Conservation (phyloP, 35 echinoderm and acorn worm species). For the Amphiura filiformis region DNA sequence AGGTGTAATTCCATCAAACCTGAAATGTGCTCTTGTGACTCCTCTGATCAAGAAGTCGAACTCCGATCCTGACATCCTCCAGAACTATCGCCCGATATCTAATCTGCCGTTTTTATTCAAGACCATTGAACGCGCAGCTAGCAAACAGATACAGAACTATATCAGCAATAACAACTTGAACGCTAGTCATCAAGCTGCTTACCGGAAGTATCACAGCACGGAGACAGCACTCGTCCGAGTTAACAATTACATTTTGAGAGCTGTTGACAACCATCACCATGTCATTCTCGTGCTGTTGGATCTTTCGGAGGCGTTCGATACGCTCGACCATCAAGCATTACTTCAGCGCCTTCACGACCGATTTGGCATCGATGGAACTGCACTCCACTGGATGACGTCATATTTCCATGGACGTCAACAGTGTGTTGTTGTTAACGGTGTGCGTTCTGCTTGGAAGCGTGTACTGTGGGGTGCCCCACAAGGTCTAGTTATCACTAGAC, state of each 20-base stretch:
- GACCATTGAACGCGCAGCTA: conserved; percentile 33
- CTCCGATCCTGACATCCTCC: not conserved
- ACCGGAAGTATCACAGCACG: conserved; percentile 25
- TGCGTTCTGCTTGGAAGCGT: too few relatives aligned
- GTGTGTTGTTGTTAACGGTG: not conserved
- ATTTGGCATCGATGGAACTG: conserved; percentile 13
- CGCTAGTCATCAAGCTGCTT: conserved; percentile 39
- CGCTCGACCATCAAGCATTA: not conserved
- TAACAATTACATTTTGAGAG: not conserved
- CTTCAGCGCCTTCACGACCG: not conserved
- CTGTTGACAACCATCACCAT: not conserved
- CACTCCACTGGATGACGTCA: conserved; percentile 2
- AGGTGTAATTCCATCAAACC: not conserved
- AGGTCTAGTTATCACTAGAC: too few relatives aligned
- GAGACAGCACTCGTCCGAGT: conserved; percentile 23
- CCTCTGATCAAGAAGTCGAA: conserved; percentile 14
- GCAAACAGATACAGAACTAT: conserved; percentile 11
- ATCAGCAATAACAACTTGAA: conserved; percentile 17
- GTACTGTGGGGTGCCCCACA: too few relatives aligned
- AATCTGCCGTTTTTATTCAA: conserved; percentile 55
- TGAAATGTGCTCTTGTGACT: not conserved
- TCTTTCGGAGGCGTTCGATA: conserved; percentile 5
- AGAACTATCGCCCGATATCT: conserved; percentile 14
- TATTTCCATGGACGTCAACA: not conserved
- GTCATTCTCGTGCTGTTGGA: conserved; percentile 12